Base-by-base conservation (phyloP, 2,797 vertebrate species). In the Enteromius paludinosus region DNA sequence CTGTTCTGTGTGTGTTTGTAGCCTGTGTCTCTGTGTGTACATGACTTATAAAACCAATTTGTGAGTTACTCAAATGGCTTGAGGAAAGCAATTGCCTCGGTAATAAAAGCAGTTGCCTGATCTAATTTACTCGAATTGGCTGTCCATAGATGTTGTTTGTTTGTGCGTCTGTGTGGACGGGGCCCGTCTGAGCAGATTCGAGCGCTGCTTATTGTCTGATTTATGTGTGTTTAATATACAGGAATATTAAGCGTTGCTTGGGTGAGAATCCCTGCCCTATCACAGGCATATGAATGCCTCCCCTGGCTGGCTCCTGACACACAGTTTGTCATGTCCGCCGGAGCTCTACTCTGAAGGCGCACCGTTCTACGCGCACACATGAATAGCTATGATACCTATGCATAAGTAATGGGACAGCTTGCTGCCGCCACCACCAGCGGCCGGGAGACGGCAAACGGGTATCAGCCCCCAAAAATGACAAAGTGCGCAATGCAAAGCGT, bases 311-410 rank as follows among this genome's bases (percentile, higher is more conserved):
- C 88, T 92, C 90, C 92, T 95, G 94, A 94, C 94, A 95, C 92
- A 91, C 92, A 93, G 93, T 94, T 94, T 93, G 92, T 95, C 93
- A 95, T 94, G 93, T 94, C 90, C 87, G 89, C 89, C 85, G 73
- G 87, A 90, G 91, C 91, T 89, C 87, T 90, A 90, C 90, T 93
- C 92, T 62, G 85, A 90, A 92, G 90, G 90, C 81, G 75, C 89
- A 86, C 89, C 88, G 89, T 90, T 90, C 91, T 89, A 90, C 90
- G 92, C 91, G 89, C 93, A 93, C 93, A 93, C 93, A 95, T 94
- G 94, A 95, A 95, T 94, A 94, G 93, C 94, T 94, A 95, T 95
- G 93, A 95, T 94, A 94, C 92, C 94, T 94, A 95, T 94, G 94
- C 94, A 95, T 95, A 95, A 94, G 92, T 94, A 95, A 95, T 95